Percentiles rank a stretch among this genome's conserved stretches.
Evolutionary conservation across 1,140 invertebrate species (phyloP).

Genomic region (Lepidurus couesii): DNA sequence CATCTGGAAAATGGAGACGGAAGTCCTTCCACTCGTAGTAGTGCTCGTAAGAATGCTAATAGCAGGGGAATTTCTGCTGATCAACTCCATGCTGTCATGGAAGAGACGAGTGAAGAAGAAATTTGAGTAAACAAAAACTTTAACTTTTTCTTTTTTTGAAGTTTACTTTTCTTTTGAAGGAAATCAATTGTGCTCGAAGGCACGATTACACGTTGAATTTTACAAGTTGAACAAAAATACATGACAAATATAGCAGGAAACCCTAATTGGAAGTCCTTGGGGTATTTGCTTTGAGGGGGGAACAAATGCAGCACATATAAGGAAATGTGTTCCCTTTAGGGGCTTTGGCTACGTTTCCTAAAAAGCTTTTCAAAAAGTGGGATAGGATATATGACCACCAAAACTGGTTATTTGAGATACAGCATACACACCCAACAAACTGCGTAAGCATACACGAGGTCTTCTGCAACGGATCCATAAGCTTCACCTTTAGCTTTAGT

Average conservation of each 20-base stretch:
- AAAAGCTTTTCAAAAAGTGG: background rate
- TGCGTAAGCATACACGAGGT: background rate
- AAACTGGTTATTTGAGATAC: background rate
- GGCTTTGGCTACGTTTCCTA: conserved; percentile 10
- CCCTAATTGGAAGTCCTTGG: conserved; percentile 1
- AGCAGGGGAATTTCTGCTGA: conserved; percentile 16
- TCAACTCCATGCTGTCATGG: conserved; percentile 1
- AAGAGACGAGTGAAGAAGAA: conserved; percentile 11
- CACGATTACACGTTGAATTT: background rate
- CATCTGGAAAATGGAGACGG: background rate
- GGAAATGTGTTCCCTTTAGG: background rate
- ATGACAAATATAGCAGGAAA: background rate
- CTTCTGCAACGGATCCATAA: background rate
- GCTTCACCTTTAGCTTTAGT: background rate
- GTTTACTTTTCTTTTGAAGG: background rate
- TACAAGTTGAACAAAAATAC: background rate
- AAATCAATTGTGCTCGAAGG: conserved; percentile 1
- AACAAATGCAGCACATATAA: background rate
- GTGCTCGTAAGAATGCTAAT: background rate
- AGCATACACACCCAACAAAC: background rate
- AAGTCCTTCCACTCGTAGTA: background rate
- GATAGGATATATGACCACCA: background rate
- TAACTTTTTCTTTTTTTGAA: background rate
- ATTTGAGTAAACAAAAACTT: background rate
- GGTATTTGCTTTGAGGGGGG: background rate